Base-by-base conservation (phyloP, 2,113 vertebrate genomes). In the Planiliza haematocheilus region DNA sequence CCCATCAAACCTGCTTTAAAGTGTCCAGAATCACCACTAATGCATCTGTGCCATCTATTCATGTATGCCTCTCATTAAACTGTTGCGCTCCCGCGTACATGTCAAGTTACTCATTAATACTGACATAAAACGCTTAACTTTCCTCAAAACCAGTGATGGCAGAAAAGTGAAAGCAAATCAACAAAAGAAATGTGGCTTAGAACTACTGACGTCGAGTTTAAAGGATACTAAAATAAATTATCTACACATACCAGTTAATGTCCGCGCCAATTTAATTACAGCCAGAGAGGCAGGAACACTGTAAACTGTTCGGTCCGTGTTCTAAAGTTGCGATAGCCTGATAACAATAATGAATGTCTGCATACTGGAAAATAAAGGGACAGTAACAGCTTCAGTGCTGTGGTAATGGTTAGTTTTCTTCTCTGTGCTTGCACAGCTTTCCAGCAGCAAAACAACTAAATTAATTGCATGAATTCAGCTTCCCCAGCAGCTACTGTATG, bases 381-480 rank as follows among this genome's bases (percentile, higher is more conserved):
- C 50, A 61, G 37, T 48, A 42, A 67, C 16, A 60, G 56, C 55
- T 79, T 62, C 13, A n/a, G 17, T 21, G 9, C 12, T 43, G 13
- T 46, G 17, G 52, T 45, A 8, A 64, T 48, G 24, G 59, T 86
- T 52, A 34, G 77, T 45, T 77, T 60, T 24, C 7, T 20, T 71
- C 13, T 37, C 42, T 70, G 70, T 21, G 37, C 20, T 64, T 66
- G 72, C 46, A 56, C 50, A 34, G 49, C 21, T 62, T 67, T 53
- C 39, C 5, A 4, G 46, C 41, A 65, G 49, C 17, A 74, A 61
- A 73, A 74, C 52, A 53, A 66, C 51, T 50, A 39, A 74, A 79
- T 82, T 30, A 77, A 82, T 74, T 82, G 60, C 58, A 39, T 24
- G 38, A 52, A 61, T 76, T 43, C 63, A 68, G 13, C 55, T 66